Base-by-base conservation (phyloP, 2,797 vertebrate species). In the Menidia menidia region DNA sequence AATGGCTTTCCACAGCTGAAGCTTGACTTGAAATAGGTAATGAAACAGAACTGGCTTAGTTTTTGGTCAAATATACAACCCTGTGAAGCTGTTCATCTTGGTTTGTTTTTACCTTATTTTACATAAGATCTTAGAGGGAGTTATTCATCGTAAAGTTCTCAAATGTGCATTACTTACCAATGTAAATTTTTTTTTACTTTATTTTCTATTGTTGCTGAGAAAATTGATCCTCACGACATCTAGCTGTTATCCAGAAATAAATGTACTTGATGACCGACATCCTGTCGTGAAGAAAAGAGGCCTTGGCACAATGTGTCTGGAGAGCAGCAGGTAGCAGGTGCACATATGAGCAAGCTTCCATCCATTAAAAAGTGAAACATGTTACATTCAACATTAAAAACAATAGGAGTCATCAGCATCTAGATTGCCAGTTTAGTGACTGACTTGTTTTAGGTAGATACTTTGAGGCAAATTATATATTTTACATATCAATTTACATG, bases 341-440 rank as follows among this genome's bases (percentile, higher is more conserved):
- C 64, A 74, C 52, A 76, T 74, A 31, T 7, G 50, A 52, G 75
- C 80, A 68, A 68, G 85, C 32, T 43, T 72, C 70, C 63, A 90
- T 73, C 45, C 0, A 69, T 71, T 69, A 4, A 64, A 3, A 74
- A 64, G 61, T 75, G 48, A 81, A 84, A 60, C 71, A 51, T 73
- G 87, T 80, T 85, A 89, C 85, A 92, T 92, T 93, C 82, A 87
- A 64, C 52, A 73, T 71, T 53, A 73, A 72, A 67, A 51, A 87
- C 45, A 74, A 39, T 65, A 60, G 81, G 35, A 82, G 67, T 75
- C 73, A 78, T 59, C 60, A 75, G 81, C 71, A 64, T 71, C 63
- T 64, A 71, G 72, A 81, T 78, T 71, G 82, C 61, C 56, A 61
- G 44, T 68, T 69, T 80, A 84, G 77, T 68, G 68, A 39, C 43